Evolutionary conservation across 1,140 invertebrate species (phyloP).

Genomic region (Oncopeltus fasciatus): DNA sequence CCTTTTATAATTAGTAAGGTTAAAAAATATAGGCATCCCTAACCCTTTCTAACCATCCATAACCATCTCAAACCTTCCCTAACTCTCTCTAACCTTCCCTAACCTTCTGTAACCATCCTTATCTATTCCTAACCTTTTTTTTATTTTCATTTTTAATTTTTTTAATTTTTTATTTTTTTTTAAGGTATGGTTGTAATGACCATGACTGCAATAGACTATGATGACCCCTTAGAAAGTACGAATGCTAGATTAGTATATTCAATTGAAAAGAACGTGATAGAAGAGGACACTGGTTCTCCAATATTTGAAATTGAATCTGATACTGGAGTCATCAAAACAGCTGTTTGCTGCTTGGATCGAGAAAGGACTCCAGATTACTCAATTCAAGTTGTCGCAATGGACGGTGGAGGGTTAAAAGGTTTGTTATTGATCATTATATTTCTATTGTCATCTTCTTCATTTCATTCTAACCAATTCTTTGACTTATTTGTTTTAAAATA

Average conservation of each 20-base stretch:
- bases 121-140: no score
- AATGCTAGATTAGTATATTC: conserved; percentile 84
- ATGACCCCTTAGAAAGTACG: conserved; percentile 84
- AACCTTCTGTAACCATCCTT: no score
- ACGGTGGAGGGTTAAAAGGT: conserved; percentile 82
- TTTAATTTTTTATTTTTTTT: background rate
- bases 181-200: conserved; percentile 91
- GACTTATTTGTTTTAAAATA: conserved; percentile 23
- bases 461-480: background rate
- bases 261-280: conserved; percentile 93
- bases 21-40: no score
- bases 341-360: conserved; percentile 82
- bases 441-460: background rate
- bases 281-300: conserved; percentile 83
- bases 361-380: conserved; percentile 92
- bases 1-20: no score
- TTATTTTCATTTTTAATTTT: background rate
- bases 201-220: conserved; percentile 92
- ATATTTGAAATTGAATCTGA: conserved; percentile 91
- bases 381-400: conserved; percentile 89
- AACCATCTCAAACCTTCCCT: no score
- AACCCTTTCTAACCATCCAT: no score
- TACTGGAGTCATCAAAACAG: conserved; percentile 87
- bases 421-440: background rate
- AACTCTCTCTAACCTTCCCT: no score